Evolutionary conservation across 2,113 vertebrate genomes (phyloP).

Genomic region (Passer montanus): DNA sequence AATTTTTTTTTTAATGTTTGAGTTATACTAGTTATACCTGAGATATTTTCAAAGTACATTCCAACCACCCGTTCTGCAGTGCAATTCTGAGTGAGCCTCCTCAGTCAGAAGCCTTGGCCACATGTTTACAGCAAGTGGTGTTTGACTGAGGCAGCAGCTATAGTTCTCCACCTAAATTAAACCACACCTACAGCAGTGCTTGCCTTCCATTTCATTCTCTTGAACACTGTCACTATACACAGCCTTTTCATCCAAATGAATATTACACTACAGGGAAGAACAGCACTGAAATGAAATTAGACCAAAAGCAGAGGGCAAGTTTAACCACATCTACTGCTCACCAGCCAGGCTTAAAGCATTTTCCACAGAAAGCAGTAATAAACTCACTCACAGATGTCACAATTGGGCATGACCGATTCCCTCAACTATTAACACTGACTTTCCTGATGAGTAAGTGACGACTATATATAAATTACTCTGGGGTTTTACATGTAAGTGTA

Average conservation of each 20-base stretch:
- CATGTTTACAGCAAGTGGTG: background rate
- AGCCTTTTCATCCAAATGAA: background rate
- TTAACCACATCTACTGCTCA: background rate
- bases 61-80: background rate
- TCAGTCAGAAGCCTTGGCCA: background rate
- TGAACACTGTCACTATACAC: slow-evolving; percentile 2
- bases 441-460: background rate
- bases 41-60: background rate
- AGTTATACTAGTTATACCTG: background rate
- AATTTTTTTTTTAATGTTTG: background rate
- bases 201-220: background rate
- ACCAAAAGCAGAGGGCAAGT: slow-evolving; percentile 31
- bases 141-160: background rate
- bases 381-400: background rate
- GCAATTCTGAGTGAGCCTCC: background rate
- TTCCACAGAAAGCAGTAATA: slow-evolving; percentile 8
- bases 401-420: background rate
- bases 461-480: slow-evolving; percentile 14
- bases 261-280: background rate
- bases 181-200: background rate
- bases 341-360: background rate
- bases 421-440: slow-evolving; percentile 21
- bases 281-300: background rate
- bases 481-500: background rate
- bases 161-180: background rate